Conservation (phyloP, 2,113 vertebrate species). For the Chrysochloris asiatica region DNA sequence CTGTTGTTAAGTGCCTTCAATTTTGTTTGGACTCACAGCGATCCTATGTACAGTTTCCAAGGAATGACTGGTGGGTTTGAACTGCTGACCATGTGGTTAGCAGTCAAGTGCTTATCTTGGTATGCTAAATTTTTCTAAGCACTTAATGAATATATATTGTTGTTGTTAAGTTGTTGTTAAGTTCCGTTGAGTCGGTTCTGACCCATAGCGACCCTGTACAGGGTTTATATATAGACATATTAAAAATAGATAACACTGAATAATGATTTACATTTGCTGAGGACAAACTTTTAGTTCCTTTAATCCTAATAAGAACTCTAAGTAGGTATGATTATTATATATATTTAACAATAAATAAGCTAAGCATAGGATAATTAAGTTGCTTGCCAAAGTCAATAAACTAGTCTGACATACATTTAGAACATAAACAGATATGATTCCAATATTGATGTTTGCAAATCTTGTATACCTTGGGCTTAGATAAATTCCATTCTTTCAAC, state of each 20-base stretch:
- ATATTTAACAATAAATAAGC: slow-evolving; percentile 10
- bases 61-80: too few relatives aligned
- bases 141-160: too few relatives aligned
- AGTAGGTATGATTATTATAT: background rate
- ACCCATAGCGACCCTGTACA: too few relatives aligned
- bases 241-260: background rate
- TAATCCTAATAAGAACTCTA: background rate
- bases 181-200: too few relatives aligned
- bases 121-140: background rate
- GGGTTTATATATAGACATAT: too few relatives aligned
- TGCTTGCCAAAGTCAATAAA: background rate
- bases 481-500: background rate
- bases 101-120: too few relatives aligned
- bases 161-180: too few relatives aligned
- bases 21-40: too few relatives aligned
- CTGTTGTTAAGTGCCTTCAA: too few relatives aligned
- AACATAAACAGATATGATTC: background rate
- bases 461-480: background rate
- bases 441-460: background rate
- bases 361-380: background rate
- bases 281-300: background rate
- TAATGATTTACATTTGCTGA: background rate
- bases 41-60: too few relatives aligned
- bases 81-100: too few relatives aligned
- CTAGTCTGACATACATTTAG: background rate